Conservation (phyloP, 2,888 invertebrate species). For the Xanthia togata region DNA sequence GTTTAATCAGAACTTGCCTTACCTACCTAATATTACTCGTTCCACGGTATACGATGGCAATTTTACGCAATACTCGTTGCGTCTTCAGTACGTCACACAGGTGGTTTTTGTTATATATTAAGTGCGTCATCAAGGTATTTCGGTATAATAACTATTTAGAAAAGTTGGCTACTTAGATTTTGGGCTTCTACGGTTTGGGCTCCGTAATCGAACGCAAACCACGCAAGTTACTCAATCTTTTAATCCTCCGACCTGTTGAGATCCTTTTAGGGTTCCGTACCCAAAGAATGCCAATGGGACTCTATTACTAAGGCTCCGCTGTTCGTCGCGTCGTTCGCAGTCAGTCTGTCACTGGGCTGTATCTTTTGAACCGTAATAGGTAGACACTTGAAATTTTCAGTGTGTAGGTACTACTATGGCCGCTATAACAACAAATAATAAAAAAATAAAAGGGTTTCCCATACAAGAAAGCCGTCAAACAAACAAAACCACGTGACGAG, state of each 20-base stretch:
- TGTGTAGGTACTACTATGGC: not conserved
- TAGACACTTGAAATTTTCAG: not conserved
- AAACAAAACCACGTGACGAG: too few relatives aligned
- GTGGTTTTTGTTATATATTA: constrained; percentile 61
- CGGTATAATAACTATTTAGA: constrained; percentile 18
- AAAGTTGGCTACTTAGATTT: constrained; percentile 8
- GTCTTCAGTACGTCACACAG: constrained; percentile 59
- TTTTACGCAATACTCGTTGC: constrained; percentile 74
- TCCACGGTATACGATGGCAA: constrained; percentile 73
- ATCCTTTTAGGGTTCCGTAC: not conserved
- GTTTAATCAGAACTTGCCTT: constrained; percentile 86
- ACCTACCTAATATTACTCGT: constrained; percentile 78
- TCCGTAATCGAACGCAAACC: constrained; percentile 9
- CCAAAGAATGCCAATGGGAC: not conserved
- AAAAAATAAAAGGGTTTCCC: not conserved
- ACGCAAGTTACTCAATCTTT: not conserved
- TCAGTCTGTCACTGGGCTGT: not conserved
- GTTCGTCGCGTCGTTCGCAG: not conserved
- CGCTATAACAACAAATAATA: not conserved
- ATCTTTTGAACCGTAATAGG: not conserved
- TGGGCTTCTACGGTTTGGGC: not conserved
- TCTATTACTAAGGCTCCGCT: not conserved
- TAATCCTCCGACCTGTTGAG: not conserved
- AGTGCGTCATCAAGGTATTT: constrained; percentile 35
- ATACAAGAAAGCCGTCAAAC: too few relatives aligned